Evolutionary conservation across 2,888 invertebrate genomes (phyloP), one percentile per base, ranked within the genome.

Genomic region (Mesorhabditis belari): DNA sequence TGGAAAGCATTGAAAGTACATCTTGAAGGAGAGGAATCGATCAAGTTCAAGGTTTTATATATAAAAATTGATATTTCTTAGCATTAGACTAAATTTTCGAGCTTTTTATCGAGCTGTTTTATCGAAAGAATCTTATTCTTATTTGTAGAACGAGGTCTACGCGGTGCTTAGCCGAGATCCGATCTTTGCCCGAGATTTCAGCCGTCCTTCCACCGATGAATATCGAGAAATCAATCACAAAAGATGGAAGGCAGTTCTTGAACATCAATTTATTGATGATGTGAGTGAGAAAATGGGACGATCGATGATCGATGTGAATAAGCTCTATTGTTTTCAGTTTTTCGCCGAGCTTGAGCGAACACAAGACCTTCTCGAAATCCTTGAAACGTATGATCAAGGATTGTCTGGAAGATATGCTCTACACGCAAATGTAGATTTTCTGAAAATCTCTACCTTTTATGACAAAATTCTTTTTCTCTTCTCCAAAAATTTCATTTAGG

Each of bases 1-100:
- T 92, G 92, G 91, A 91, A 90, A 82, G 86, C 87, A 66, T 85
- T 94, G 82, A 89, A 88, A 80, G 80, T 90, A 51, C 86, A 89
- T 58, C 84, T 92, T 64, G 90, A 91, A 81, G 89, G 89, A 68
- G 88, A 88, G 77, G 88, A 89, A 56, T 84, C 87, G 65, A 82
- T 92, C 29, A 86, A 87, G 80, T 86, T 88, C 63, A 90, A 91
- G 87, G 93, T 92, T 73, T n/a, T 25, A 21, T 58, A 12, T 50
- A 50, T 6, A 21, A 21, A 19, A 50, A 17, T n/a, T n/a, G n/a
- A n/a, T n/a, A n/a, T n/a, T n/a, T n/a, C n/a, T n/a, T n/a, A n/a
- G n/a, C n/a, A n/a, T n/a, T n/a, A n/a, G n/a, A n/a, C n/a, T n/a
- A n/a, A n/a, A n/a, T n/a, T n/a, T n/a, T n/a, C n/a, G n/a, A n/a